Percentiles rank a stretch among this genome's conserved stretches.
Evolutionary conservation across 1,140 invertebrate genomes (phyloP).

Genomic region (Papilio polyxenes): DNA sequence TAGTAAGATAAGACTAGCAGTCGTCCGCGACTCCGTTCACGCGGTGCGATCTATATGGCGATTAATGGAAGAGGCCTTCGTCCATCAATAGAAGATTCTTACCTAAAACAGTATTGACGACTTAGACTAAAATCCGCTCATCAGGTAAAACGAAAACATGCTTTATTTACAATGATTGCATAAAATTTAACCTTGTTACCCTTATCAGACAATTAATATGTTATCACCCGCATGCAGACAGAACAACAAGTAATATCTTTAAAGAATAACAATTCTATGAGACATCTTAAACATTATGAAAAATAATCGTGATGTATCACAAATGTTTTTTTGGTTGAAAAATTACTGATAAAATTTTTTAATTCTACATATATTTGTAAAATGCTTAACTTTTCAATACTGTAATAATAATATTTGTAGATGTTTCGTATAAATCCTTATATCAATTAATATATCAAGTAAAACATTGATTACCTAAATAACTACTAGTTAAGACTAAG

Average conservation of each 20-base stretch:
- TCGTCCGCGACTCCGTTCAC: too few relatives aligned
- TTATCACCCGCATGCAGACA: neutral
- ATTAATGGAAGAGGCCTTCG: neutral
- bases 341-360: too few relatives aligned
- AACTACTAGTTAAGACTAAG: too few relatives aligned
- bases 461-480: neutral
- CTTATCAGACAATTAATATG: neutral
- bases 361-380: too few relatives aligned
- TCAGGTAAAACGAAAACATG: neutral
- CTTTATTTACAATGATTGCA: neutral
- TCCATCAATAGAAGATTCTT: neutral
- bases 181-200: neutral
- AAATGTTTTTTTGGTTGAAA: too few relatives aligned
- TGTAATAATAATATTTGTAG: too few relatives aligned
- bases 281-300: too few relatives aligned
- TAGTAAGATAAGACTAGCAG: too few relatives aligned
- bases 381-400: too few relatives aligned
- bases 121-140: neutral
- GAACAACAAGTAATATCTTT: neutral
- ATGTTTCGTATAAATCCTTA: too few relatives aligned
- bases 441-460: too few relatives aligned
- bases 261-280: neutral
- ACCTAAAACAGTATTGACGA: neutral
- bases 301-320: too few relatives aligned
- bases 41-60: neutral